phyloP scores from a whole-genome alignment of 2,113 vertebrate species.

The Natator depressus region DNA sequence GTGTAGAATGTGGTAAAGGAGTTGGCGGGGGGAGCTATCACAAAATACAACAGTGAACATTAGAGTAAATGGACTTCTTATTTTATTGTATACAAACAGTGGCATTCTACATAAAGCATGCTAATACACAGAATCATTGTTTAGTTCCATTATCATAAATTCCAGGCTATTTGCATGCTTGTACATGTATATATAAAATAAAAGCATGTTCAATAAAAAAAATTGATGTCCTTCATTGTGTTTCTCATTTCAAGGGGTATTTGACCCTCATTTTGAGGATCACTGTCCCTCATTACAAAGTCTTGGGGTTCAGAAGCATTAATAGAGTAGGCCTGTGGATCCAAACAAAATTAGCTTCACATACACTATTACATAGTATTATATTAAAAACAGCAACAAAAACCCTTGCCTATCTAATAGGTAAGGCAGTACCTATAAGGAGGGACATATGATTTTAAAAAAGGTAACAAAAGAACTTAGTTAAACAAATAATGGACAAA shows the following conservation, averaged over 20 bases:
- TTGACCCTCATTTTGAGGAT: background rate
- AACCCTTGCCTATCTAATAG: background rate
- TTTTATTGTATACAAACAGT: background rate
- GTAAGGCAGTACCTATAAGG: no score
- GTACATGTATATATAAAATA: background rate
- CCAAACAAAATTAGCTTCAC: background rate
- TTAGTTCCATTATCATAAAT: background rate
- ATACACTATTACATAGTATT: background rate
- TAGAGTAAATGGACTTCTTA: background rate
- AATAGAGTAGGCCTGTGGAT: background rate
- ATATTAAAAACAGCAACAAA: background rate
- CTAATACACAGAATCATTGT: background rate
- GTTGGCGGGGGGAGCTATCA: background rate
- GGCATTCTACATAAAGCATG: background rate
- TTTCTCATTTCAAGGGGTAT: background rate
- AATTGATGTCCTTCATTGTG: background rate
- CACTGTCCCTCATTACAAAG: background rate
- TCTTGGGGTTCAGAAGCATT: background rate
- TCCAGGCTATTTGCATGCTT: background rate
- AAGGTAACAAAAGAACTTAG: no score
- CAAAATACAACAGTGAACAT: background rate
- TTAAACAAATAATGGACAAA: background rate
- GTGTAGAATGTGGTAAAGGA: conserved; percentile 76
- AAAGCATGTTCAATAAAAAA: background rate
- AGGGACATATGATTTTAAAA: no score